These are phyloP conservation scores for Apamea epomidion DNA, from an alignment of 2,888 invertebrate species.

Conservation along the genomic window DNA sequence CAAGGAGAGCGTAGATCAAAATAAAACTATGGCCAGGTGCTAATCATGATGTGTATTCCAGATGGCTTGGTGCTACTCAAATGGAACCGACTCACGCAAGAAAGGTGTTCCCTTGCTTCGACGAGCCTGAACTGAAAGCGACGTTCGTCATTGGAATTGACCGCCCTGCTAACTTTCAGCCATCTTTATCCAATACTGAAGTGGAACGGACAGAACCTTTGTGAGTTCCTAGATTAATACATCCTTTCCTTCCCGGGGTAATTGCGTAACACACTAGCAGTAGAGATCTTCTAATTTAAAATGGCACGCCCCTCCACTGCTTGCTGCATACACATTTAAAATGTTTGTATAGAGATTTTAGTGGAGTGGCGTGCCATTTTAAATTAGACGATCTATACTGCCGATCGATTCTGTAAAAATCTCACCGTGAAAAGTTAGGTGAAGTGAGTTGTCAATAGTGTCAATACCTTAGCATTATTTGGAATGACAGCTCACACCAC, in stretches of 20 bases:
- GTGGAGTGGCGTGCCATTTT: no score
- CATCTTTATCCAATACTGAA: slow-evolving; percentile 82
- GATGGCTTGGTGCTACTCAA: slow-evolving; percentile 93
- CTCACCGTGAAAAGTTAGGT: no score
- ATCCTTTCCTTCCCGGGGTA: not conserved
- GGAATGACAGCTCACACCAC: no score
- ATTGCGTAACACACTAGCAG: no score
- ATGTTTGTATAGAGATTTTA: no score
- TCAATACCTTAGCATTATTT: no score
- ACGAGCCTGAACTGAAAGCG: slow-evolving; percentile 90
- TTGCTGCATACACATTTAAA: no score
- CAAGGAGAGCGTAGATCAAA: not conserved
- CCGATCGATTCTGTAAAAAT: no score
- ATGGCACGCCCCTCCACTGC: no score
- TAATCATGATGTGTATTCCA: slow-evolving; percentile 70
- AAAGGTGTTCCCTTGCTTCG: slow-evolving; percentile 94
- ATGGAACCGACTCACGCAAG: slow-evolving; percentile 93
- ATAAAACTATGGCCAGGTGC: not conserved
- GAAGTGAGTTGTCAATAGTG: no score
- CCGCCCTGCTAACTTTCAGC: slow-evolving; percentile 77
- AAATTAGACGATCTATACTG: no score
- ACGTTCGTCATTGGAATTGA: slow-evolving; percentile 85
- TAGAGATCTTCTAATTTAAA: no score
- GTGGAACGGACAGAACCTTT: slow-evolving; percentile 69
- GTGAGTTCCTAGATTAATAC: slow-evolving; percentile 72